Conservation (phyloP, 2,113 vertebrate species). For the Paradisaea rubra region DNA sequence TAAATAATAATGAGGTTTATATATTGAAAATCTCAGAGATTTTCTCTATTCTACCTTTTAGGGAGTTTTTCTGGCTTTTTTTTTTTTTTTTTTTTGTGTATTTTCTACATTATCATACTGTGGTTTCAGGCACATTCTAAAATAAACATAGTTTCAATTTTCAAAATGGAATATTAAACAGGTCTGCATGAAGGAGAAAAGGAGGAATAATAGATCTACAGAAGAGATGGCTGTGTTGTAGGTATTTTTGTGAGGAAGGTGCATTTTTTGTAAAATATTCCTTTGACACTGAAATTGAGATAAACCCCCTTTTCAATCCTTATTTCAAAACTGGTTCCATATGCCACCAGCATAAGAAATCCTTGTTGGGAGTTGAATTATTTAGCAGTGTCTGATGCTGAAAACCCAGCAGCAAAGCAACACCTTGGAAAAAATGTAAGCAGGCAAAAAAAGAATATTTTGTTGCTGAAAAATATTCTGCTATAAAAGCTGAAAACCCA, state of each 20-base stretch:
- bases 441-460: not conserved
- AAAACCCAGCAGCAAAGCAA: slow-evolving; percentile 32
- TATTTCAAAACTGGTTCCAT: slow-evolving; percentile 23
- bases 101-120: not conserved
- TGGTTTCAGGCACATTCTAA: not conserved
- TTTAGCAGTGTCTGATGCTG: slow-evolving; percentile 45
- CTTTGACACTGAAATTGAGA: slow-evolving; percentile 23
- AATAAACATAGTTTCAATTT: not conserved
- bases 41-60: not conserved
- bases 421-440: slow-evolving; percentile 7
- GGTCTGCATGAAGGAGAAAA: not conserved
- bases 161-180: not conserved
- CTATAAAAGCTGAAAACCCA: not conserved
- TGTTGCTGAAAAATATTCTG: not conserved
- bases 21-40: not conserved
- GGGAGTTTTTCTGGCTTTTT: not conserved
- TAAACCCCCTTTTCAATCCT: not conserved
- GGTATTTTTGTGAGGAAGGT: not conserved
- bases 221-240: not conserved
- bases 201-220: not conserved
- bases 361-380: slow-evolving; percentile 46
- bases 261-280: slow-evolving; percentile 4
- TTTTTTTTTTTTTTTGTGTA: not conserved
- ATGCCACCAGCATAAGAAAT: slow-evolving; percentile 20
- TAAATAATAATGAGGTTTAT: not conserved